A percentile compares a stretch with the other conserved stretches of the same genome.
Evolutionary conservation across 2,113 vertebrate genomes (phyloP).

Genomic region (Sander lucioperca): DNA sequence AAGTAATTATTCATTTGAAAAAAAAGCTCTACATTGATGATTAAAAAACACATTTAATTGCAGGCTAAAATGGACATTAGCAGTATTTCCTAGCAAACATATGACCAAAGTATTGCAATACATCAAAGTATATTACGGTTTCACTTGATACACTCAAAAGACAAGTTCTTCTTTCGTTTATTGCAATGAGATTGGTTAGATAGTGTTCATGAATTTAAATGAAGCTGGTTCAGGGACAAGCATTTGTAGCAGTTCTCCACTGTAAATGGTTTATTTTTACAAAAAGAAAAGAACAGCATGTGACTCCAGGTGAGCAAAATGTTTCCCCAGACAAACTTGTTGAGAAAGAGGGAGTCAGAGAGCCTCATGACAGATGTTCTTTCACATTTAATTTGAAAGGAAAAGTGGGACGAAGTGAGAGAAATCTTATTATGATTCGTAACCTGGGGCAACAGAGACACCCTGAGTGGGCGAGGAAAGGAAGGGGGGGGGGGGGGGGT

Average conservation of each 20-base stretch:
- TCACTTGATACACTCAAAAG: not conserved
- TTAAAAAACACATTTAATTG: not conserved
- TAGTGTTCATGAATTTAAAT: not conserved
- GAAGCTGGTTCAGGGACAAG: not conserved
- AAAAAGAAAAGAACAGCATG: not conserved
- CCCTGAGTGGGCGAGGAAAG: constrained; percentile 48
- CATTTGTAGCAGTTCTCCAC: not conserved
- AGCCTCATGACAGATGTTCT: constrained; percentile 53
- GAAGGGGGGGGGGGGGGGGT: constrained; percentile 45
- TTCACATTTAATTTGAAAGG: constrained; percentile 43
- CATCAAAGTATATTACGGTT: not conserved
- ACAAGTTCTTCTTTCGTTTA: not conserved
- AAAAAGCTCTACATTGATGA: not conserved
- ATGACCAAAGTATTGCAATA: not conserved
- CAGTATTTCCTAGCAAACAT: not conserved
- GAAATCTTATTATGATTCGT: constrained; percentile 66
- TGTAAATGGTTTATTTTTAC: too few relatives aligned
- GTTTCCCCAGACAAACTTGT: constrained; percentile 24
- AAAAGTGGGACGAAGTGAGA: constrained; percentile 58
- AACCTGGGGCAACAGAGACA: constrained; percentile 67
- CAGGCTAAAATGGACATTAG: not conserved
- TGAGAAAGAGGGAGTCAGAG: constrained; percentile 10
- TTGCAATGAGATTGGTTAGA: not conserved
- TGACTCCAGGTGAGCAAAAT: constrained; percentile 13
- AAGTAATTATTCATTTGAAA: not conserved